Base-by-base conservation (phyloP, 1,140 invertebrate genomes). In the Megathymus violae region DNA sequence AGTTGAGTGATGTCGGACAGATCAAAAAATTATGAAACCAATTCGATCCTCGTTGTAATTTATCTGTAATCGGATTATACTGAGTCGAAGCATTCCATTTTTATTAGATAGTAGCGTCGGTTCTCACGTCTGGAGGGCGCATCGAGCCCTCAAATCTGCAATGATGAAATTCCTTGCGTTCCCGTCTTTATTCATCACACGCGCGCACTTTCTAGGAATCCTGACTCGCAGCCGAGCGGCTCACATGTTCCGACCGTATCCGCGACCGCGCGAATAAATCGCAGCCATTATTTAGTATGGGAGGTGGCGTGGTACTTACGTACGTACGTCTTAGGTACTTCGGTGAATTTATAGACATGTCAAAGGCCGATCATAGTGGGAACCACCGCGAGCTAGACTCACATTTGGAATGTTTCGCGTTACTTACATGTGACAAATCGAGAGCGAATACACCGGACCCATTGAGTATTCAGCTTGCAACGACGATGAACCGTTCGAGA, bases 121-220 rank as follows among this genome's bases (percentile, higher is more conserved):
- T 90, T 88, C 83, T 86, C 85, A 88, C 81, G 78, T 82, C 73
- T 50, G 34, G 65, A 74, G 69, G 69, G 70, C 72, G 63, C 68
- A 69, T 70, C 48, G 61, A 72, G 74, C 76, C 80, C 81, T 90
- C 75, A 86, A 89, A 91, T 91, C 86, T 87, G 80, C 78, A 78
- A 70, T 87, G 83, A 82, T 80, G 75, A 79, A 86, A 91, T 89
- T 86, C 85, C 78, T 68, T 34, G 69, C 80, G 74, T 78, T 84
- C 78, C 78, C 48, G 70, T 54, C 74, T 88, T 84, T 91, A 91
- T 91, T 89, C 88, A 85, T 83, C 85, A 88, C 85, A 83, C 86
- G 85, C 87, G 78, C 77, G 64, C 51, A 65, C 66, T 67, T 90
- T 90, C 88, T 88, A 85, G 78, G 88, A 90, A 90, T 71, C 72